phyloP scores from a whole-genome alignment of 2,113 vertebrate species.

The Podocnemis expansa region DNA sequence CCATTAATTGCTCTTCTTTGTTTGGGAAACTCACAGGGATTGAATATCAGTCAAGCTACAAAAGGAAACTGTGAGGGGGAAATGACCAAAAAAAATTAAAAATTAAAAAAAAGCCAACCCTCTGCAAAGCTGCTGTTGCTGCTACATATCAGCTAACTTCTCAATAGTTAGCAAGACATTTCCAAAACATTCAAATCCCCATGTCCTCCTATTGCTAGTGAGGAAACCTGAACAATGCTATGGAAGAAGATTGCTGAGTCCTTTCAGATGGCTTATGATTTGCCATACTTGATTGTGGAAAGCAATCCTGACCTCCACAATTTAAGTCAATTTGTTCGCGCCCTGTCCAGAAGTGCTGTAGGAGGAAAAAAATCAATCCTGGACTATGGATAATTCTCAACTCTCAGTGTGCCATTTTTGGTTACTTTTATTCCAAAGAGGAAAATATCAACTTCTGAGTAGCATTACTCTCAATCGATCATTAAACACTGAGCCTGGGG shows the following conservation, averaged over 20 bases:
- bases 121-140: neutral
- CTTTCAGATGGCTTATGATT: rapidly evolving
- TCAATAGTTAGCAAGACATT: neutral
- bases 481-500: rapidly evolving
- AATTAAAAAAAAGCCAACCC: rapidly evolving
- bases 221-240: neutral
- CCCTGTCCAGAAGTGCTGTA: rapidly evolving
- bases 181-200: neutral
- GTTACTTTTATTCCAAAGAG: neutral
- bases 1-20: neutral
- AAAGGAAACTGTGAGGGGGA: neutral
- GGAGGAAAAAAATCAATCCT: neutral
- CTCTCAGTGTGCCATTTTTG: neutral
- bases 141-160: rapidly evolving
- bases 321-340: rapidly evolving
- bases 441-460: neutral
- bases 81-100: neutral
- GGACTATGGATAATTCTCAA: neutral
- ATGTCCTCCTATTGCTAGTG: rapidly evolving
- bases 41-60: neutral
- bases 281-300: neutral
- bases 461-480: neutral
- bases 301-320: neutral
- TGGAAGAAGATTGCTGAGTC: neutral
- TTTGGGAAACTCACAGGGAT: neutral